A percentile compares a stretch with the other conserved stretches of the same genome.
These are phyloP conservation scores for Saturnia pavonia DNA, from an alignment of 2,888 invertebrate genomes.

Conservation along the genomic window DNA sequence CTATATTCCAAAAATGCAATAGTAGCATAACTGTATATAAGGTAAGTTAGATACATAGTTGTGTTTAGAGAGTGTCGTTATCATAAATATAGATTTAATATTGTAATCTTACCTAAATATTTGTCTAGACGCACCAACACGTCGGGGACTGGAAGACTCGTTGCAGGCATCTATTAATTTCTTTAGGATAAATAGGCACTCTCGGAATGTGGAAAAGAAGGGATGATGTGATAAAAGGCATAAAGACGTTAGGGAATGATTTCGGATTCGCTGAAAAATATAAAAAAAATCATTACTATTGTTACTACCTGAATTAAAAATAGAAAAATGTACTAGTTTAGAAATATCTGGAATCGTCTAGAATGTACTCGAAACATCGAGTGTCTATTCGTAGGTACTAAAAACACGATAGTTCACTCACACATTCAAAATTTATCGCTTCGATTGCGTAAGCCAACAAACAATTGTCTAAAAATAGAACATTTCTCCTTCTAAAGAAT, in stretches of 20 bases:
- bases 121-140: constrained; percentile 94
- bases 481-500: too few species aligned
- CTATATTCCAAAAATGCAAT: too few species aligned
- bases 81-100: not conserved
- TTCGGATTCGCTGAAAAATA: constrained; percentile 87
- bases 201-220: constrained; percentile 98
- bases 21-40: not conserved
- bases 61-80: not conserved
- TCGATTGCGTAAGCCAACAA: too few species aligned
- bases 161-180: constrained; percentile 98
- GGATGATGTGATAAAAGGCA: constrained; percentile 99
- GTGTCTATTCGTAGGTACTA: too few species aligned
- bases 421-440: too few species aligned
- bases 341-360: too few species aligned
- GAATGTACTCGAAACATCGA: too few species aligned
- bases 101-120: constrained; percentile 85
- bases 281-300: not conserved
- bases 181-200: constrained; percentile 97
- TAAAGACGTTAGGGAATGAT: constrained; percentile 97
- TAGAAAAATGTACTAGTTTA: too few species aligned
- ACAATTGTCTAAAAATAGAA: too few species aligned
- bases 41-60: not conserved
- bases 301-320: not conserved
- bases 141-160: constrained; percentile 93
- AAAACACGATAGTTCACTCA: too few species aligned